Percentiles rank a stretch among this genome's conserved stretches.
Evolutionary conservation across 92 coral and sea anemone species (phyloP).

Genomic region (Epizoanthus stellaris): DNA sequence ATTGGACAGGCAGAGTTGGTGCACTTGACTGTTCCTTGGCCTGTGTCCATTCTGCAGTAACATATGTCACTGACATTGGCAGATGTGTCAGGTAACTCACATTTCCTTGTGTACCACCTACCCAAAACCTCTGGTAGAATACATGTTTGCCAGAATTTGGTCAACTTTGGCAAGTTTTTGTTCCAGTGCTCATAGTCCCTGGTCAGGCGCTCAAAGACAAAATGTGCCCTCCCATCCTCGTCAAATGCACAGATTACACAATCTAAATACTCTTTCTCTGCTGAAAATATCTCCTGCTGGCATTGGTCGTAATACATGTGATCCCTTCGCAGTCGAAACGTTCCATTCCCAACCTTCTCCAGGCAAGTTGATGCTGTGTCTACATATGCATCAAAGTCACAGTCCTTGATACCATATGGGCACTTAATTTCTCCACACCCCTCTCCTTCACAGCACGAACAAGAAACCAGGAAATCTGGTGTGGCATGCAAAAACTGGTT

Average conservation of each 20-base stretch:
- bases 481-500: constrained; percentile 46
- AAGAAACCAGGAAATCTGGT: constrained; percentile 35
- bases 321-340: constrained; percentile 46
- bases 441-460: constrained; percentile 47
- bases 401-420: constrained; percentile 28
- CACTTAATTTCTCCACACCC: constrained; percentile 52
- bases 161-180: constrained; percentile 50
- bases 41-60: constrained; percentile 53
- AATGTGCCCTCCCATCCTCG: constrained; percentile 14
- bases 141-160: constrained; percentile 64
- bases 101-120: constrained; percentile 70
- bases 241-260: constrained; percentile 56
- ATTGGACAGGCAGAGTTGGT: constrained; percentile 56
- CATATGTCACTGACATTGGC: constrained; percentile 29
- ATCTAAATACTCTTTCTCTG: constrained; percentile 49
- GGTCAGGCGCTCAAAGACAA: constrained; percentile 37
- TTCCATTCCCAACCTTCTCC: constrained; percentile 35
- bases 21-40: constrained; percentile 49
- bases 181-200: constrained; percentile 53
- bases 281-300: constrained; percentile 58
- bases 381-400: constrained; percentile 38
- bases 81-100: constrained; percentile 20
- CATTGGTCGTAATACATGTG: constrained; percentile 61
- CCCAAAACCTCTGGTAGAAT: constrained; percentile 64
- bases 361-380: constrained; percentile 38